Base-by-base conservation (phyloP, 1,140 invertebrate species). In the Coptotermes formosanus region DNA sequence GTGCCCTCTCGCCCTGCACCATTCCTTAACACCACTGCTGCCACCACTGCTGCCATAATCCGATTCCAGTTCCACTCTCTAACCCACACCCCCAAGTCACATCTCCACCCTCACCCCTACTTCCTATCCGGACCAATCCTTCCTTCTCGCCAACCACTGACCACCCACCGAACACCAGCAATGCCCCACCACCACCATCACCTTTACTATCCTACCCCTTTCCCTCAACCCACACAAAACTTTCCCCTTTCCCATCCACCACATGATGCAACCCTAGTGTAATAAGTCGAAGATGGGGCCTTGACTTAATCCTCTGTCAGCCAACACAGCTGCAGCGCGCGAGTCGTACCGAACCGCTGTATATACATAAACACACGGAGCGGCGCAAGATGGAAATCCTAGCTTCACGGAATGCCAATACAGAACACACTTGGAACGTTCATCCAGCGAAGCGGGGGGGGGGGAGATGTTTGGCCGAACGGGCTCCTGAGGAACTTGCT, bases 281-380 rank as follows among this genome's bases (percentile, higher is more conserved):
- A 83, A 83, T 83, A 83, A 83, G 82, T 83, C 82, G 82, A 83
- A 83, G 82, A 83, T 83, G 82, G 82, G 64, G 64, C 64, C 25
- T n/a, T 25, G 82, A 43, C 43, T 52, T 83, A 83, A 83, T 83
- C 82, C 82, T 44, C 82, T 83, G 82, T 83, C 82, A 83, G 82
- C 82, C 82, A 43, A 30, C 64, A 75, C 30, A n/a, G 64, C 64
- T 30, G 64, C n/a, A 75, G 64, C n/a, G 30, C 30, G 64, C 2
- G 64, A 30, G 25, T 75, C 25, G 64, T 2, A 75, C 25, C 25
- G 30, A 75, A 3, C 64, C n/a, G 7, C 64, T 75, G n/a, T 75
- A 75, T n/a, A 7, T 75, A 75, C 6, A 75, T 30, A 75, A n/a
- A 75, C 25, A 75, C 1, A 30, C 8, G 9, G 64, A 69, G 25